Conservation (phyloP, 2,113 vertebrate genomes). For the Phylloscopus whistleri region DNA sequence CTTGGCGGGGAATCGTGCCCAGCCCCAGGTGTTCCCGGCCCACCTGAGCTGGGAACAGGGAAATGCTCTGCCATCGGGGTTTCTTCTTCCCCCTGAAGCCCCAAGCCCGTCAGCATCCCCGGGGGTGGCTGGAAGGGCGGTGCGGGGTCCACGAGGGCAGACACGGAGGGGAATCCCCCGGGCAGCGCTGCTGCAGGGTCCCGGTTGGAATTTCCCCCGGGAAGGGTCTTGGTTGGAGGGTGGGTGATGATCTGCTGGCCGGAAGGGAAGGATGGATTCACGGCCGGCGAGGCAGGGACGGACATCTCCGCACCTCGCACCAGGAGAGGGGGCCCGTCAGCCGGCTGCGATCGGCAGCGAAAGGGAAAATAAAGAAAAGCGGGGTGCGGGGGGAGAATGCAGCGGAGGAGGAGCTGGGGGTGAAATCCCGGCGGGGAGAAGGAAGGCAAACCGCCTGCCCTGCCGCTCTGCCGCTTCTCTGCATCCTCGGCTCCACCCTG, state of each 20-base stretch:
- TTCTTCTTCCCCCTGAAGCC: too few relatives aligned
- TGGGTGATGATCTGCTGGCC: neutral
- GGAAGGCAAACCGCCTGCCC: rapidly evolving
- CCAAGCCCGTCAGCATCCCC: neutral
- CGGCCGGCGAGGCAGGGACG: rapidly evolving
- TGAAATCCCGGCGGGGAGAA: rapidly evolving
- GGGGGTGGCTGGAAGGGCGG: neutral
- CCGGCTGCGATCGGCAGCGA: neutral
- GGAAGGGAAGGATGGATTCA: neutral
- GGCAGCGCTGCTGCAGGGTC: rapidly evolving
- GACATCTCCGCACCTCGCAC: neutral
- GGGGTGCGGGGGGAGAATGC: neutral
- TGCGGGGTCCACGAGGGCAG: rapidly evolving
- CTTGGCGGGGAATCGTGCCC: neutral
- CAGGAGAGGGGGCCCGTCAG: slow-evolving; percentile 29
- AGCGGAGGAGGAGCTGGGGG: neutral
- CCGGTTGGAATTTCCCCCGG: neutral
- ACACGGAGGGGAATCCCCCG: neutral
- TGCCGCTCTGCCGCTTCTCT: rapidly evolving
- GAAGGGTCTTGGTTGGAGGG: neutral
- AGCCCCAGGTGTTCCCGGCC: neutral
- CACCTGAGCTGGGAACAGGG: neutral
- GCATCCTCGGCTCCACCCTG: neutral
- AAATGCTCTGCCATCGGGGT: rapidly evolving
- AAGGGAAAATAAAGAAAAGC: neutral